Evolutionary conservation across 1,140 invertebrate species (phyloP), one percentile per base, ranked within the genome.

Genomic region (Euura saliciscinereae): DNA sequence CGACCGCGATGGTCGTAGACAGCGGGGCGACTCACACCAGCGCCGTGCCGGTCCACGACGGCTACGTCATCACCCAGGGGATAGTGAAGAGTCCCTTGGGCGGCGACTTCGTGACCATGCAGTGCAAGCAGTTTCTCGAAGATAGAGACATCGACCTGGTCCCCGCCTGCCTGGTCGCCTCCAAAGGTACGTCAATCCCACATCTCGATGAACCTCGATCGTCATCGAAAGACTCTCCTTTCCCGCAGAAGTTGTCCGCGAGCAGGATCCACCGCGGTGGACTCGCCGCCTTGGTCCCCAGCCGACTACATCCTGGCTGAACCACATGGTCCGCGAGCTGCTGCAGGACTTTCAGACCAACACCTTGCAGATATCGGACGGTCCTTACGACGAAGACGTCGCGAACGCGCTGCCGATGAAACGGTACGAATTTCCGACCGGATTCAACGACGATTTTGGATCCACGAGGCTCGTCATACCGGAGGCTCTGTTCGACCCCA

Each of bases 1-100:
- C 95, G 1, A 98, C 96, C 2, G 97, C 96, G 4, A 87, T 99
- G 71, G 95, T 99, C 6, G 91, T 99, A 13, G 97, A 99, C 83
- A 96, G 95, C 84, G 97, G 96, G 2, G 95, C 96, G 0, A 97
- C 95, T 59, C 96, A 98, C 81, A 99, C 97, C 0, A 96, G 97
- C 10, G 97, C 97, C 7, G 94, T 98, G 3, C 97, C 97, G 5
- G 97, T 99, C 44, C 94, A 96, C 81, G 89, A 96, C 85, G 94
- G 97, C n/a, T 98, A 98, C 87, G 96, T 97, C 4, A 88, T 99
- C 4, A 92, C 93, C 5, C 95, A 96, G 81, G 95, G 95, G 2
- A 97, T 98, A 69, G 96, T 98, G 0, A 94, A 96, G 79, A 96
- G 95, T 13, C 96, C 96, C 0, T 86, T 98, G 2, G 97, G 95